Evolutionary conservation across 2,888 invertebrate species (phyloP), one percentile per base, ranked within the genome.

Genomic region (Aradus depressus): DNA sequence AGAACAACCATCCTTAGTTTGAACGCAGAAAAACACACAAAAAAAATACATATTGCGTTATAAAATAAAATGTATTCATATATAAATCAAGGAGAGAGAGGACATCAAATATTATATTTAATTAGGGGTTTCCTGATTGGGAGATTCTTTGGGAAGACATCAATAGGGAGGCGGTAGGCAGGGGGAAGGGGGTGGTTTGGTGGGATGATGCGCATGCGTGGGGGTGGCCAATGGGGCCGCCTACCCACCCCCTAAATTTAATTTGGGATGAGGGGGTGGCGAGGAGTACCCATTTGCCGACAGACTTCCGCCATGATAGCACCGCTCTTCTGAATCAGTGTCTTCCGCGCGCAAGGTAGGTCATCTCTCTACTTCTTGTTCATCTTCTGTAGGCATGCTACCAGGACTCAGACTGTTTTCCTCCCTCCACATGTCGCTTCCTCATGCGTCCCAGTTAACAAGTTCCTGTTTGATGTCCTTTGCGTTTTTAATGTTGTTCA

Each of bases 291-390:
- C 47, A 47, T 38, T 47, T 38, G 28, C 47, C 47, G 47, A 25
- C 47, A 38, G 47, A 47, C 47, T 35, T 47, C 47, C 47, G 47
- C 32, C 47, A 47, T 47, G 47, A 35, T 21, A 35, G 37, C 47
- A 16, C 26, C 31, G 14, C 4, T 4, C 8, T 21, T 26, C 44
- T 44, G 31, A 31, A 26, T 32, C 47, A 18, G n/a, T 23, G 14
- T 8, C 34, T 35, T 22, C 18, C 26, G 18, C n/a, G n/a, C n/a
- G n/a, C 47, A 47, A 47, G 47, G 47, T 47, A 47, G 21, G 44
- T 44, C 44, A 26, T 26, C 6, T 5, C 31, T 44, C 26, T 19
- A 21, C 19, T 16, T 16, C 28, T n/a, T n/a, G n/a, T n/a, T n/a
- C n/a, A n/a, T n/a, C n/a, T n/a, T n/a, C n/a, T n/a, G n/a, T n/a